Percentiles rank a stretch among this genome's conserved stretches.
Conservation (phyloP, 2,888 invertebrate genomes). For the Cephonodes hylas region DNA sequence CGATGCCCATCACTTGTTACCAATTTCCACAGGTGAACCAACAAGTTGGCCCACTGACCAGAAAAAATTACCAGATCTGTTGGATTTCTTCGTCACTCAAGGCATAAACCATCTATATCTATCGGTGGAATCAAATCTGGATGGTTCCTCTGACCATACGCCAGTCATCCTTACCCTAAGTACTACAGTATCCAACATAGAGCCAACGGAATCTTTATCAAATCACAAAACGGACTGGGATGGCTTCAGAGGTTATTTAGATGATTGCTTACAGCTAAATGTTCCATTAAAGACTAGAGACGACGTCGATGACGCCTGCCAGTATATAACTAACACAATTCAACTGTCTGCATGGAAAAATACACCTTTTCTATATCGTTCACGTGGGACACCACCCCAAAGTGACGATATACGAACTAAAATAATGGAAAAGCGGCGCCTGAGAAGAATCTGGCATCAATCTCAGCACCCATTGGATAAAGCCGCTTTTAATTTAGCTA, state of each 20-base stretch:
- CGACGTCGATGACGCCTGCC: conserved; percentile 13
- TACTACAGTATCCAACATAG: not conserved
- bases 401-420: conserved; percentile 2
- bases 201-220: not conserved
- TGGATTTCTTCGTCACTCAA: not conserved
- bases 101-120: not conserved
- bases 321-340: conserved; percentile 14
- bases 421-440: conserved; percentile 17
- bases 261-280: conserved; percentile 12
- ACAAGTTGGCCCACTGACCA: conserved; percentile 22
- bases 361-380: not conserved
- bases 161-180: not conserved
- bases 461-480: conserved; percentile 11
- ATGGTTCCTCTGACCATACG: not conserved
- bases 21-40: conserved; percentile 18
- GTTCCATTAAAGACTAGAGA: conserved; percentile 16
- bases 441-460: conserved; percentile 22
- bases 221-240: conserved; percentile 23
- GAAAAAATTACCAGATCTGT: not conserved
- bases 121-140: not conserved
- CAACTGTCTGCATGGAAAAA: conserved; percentile 17
- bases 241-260: conserved; percentile 14
- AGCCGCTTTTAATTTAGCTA: not conserved
- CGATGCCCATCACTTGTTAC: not conserved
- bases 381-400: not conserved